Evolutionary conservation across 2,797 vertebrate genomes (phyloP), one percentile per base, ranked within the genome.

Genomic region (Jordanella pulchra): DNA sequence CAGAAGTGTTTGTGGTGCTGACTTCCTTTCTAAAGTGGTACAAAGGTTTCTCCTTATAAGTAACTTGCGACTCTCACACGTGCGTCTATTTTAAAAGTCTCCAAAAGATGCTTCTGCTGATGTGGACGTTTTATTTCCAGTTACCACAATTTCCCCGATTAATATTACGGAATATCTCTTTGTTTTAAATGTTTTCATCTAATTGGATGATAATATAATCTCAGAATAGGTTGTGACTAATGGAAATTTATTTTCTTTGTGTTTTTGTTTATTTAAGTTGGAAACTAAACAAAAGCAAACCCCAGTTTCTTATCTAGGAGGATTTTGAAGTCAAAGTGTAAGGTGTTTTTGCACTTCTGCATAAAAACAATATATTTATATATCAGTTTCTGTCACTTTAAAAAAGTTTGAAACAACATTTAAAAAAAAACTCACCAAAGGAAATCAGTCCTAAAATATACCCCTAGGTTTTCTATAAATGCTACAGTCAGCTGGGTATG

Each of bases 11-110:
- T 58, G 1, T 5, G 28, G 42, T 2, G 25, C 71, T 64, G 28
- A 71, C 51, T 71, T 79, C 66, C 73, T 67, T 79, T 56, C 76
- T 67, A 60, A 42, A 78, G 64, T 56, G 53, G 15, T 28, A 14
- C 21, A 15, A 21, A 32, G 35, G 21, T 15, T 11, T 39, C 30
- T 11, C 3, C 23, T 30, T 58, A 63, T 13, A n/a, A 42, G 2
- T 42, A 39, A 61, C 6, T 50, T 4, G 14, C 48, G 7, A 1
- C 1, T 53, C 7, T 53, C 51, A 53, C 2, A 25, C 12, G n/a
- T 7, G 60, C 35, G 42, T 7, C 13, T 25, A 9, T 15, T 63
- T 42, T 63, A 25, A 63, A 25, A 63, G 35, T 44, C 35, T 39
- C 4, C 5, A 44, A 61, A 61, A 9, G 23, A 13, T n/a, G 4